Percentiles rank a stretch among this genome's conserved stretches.
Conservation (phyloP, 2,888 invertebrate genomes). For the Kryphioiulus occultus region DNA sequence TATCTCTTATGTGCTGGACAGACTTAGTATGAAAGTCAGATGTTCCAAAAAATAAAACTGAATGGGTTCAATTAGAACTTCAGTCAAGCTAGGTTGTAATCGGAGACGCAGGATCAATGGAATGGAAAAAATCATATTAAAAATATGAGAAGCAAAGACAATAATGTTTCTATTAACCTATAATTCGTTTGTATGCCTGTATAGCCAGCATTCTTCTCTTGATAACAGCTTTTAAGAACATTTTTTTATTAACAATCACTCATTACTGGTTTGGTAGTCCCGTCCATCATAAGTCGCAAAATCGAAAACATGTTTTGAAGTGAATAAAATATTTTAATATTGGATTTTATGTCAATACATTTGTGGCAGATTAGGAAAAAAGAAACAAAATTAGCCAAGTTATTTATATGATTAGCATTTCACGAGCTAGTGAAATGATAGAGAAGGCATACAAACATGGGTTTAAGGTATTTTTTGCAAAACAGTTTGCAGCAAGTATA, state of each 20-base stretch:
- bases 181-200: too few relatives aligned
- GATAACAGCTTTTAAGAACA: background rate
- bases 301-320: background rate
- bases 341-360: background rate
- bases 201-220: too few relatives aligned
- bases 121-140: too few relatives aligned
- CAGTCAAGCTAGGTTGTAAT: too few relatives aligned
- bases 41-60: too few relatives aligned
- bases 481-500: background rate
- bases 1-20: too few relatives aligned
- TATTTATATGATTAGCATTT: background rate
- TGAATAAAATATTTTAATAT: constrained; percentile 31
- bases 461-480: background rate
- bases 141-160: too few relatives aligned
- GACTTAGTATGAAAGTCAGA: too few relatives aligned
- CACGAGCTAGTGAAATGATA: background rate
- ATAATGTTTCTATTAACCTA: too few relatives aligned
- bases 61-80: too few relatives aligned
- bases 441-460: background rate
- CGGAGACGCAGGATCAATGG: too few relatives aligned
- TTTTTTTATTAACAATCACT: background rate
- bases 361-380: background rate
- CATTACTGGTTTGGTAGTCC: too few relatives aligned
- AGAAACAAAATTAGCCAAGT: background rate
- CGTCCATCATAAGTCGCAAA: background rate